These are phyloP conservation scores for Neostethus bicornis DNA, from an alignment of 2,797 vertebrate genomes.

Conservation along the genomic window DNA sequence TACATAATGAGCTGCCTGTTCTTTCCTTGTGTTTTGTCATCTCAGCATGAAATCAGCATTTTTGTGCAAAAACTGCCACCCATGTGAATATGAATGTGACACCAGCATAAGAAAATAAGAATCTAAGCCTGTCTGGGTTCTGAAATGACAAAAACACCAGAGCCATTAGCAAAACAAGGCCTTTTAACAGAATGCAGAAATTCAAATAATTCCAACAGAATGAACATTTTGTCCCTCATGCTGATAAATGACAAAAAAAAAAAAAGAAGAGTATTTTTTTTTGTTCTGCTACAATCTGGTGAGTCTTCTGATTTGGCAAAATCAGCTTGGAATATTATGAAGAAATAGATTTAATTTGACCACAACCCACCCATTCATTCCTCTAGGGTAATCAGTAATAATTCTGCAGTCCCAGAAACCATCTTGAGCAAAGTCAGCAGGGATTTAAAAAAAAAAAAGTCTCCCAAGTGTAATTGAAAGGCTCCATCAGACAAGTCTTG, in stretches of 20 bases:
- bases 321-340: not conserved
- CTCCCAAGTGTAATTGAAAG: slow-evolving; percentile 1
- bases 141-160: no score
- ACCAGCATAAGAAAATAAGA: no score
- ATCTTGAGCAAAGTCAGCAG: not conserved
- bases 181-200: no score
- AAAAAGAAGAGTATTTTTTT: no score
- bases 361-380: not conserved
- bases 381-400: not conserved
- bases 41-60: no score
- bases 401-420: not conserved
- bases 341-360: slow-evolving; percentile 3
- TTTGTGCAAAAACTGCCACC: no score
- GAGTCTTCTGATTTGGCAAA: not conserved
- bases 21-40: no score
- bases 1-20: no score
- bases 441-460: not conserved
- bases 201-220: no score
- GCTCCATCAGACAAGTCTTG: not conserved
- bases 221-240: not conserved
- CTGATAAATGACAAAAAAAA: not conserved
- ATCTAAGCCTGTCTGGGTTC: no score
- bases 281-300: not conserved
- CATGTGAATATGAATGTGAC: no score
- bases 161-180: no score